Evolutionary conservation across 2,113 vertebrate species (phyloP).

Genomic region (Mesocricetus auratus): DNA sequence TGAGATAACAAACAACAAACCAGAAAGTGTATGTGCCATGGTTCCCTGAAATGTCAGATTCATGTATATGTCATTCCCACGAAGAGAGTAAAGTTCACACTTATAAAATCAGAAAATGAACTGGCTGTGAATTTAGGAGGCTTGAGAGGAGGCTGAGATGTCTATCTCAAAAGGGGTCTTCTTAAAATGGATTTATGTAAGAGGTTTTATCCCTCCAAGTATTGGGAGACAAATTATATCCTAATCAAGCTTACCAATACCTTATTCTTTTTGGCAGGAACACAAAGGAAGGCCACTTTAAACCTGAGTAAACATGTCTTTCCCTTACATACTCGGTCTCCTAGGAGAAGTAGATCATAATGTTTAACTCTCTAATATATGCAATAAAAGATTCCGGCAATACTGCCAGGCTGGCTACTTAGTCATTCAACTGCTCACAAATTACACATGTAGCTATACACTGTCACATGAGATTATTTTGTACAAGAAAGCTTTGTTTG

Average conservation of each 20-base stretch:
- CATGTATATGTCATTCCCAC: slow-evolving; percentile 65
- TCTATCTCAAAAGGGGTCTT: slow-evolving; percentile 68
- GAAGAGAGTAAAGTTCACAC: slow-evolving; percentile 41
- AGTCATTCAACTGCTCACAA: slow-evolving; percentile 80
- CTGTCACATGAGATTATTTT: slow-evolving; percentile 78
- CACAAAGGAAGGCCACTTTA: slow-evolving; percentile 72
- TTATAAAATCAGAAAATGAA: slow-evolving; percentile 70
- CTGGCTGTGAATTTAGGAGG: slow-evolving; percentile 81
- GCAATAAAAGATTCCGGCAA: slow-evolving; percentile 80
- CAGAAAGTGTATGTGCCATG: slow-evolving; percentile 51
- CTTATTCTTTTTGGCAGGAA: slow-evolving; percentile 72
- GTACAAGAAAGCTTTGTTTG: slow-evolving; percentile 79
- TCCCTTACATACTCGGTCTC: slow-evolving; percentile 76
- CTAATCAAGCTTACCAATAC: slow-evolving; percentile 72
- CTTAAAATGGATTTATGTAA: slow-evolving; percentile 59
- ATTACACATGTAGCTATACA: slow-evolving; percentile 70
- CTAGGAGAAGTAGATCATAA: slow-evolving; percentile 79
- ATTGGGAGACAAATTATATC: slow-evolving; percentile 65
- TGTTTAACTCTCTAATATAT: slow-evolving; percentile 84
- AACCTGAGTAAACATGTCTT: slow-evolving; percentile 77
- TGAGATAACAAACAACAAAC: slow-evolving; percentile 66
- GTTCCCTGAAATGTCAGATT: slow-evolving; percentile 26
- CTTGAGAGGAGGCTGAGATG: slow-evolving; percentile 59
- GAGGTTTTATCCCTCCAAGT: slow-evolving; percentile 59
- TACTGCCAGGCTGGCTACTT: slow-evolving; percentile 78